Percentiles rank a stretch among this genome's conserved stretches.
Conservation (phyloP, 2,113 vertebrate species). For the Hippocampus zosterae region DNA sequence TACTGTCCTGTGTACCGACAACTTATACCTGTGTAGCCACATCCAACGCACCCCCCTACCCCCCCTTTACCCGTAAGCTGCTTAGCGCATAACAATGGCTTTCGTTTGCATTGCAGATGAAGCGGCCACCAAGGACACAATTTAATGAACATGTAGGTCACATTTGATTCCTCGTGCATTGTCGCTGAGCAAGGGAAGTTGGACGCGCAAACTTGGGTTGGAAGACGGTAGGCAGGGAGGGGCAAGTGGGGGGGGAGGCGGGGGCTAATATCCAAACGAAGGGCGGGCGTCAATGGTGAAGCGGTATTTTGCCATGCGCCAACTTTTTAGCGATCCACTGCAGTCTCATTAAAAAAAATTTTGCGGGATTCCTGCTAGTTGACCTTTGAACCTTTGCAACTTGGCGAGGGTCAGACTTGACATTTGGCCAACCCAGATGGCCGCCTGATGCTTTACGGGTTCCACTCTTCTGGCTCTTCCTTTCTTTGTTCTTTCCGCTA, state of each 20-base stretch:
- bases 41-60: not conserved
- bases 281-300: not conserved
- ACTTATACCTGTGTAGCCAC: constrained; percentile 1
- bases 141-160: constrained; percentile 61
- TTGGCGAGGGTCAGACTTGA: too few relatives aligned
- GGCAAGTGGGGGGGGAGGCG: not conserved
- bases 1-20: not conserved
- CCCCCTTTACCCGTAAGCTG: constrained; percentile 27
- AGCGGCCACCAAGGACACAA: constrained; percentile 41
- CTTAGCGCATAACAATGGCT: constrained; percentile 56
- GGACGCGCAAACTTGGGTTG: constrained; percentile 13
- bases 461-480: constrained; percentile 23
- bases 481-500: constrained; percentile 13
- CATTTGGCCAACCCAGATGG: too few relatives aligned
- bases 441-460: constrained; percentile 33
- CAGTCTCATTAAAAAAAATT: too few relatives aligned
- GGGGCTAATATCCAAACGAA: not conserved
- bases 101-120: constrained; percentile 63
- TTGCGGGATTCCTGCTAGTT: too few relatives aligned
- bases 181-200: constrained; percentile 16
- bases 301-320: too few relatives aligned
- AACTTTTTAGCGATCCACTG: too few relatives aligned
- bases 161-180: constrained; percentile 17
- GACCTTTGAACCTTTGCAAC: too few relatives aligned
- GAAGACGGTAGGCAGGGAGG: not conserved